phyloP scores from a whole-genome alignment of 2,113 vertebrate species.

The Dasyprocta punctata region DNA sequence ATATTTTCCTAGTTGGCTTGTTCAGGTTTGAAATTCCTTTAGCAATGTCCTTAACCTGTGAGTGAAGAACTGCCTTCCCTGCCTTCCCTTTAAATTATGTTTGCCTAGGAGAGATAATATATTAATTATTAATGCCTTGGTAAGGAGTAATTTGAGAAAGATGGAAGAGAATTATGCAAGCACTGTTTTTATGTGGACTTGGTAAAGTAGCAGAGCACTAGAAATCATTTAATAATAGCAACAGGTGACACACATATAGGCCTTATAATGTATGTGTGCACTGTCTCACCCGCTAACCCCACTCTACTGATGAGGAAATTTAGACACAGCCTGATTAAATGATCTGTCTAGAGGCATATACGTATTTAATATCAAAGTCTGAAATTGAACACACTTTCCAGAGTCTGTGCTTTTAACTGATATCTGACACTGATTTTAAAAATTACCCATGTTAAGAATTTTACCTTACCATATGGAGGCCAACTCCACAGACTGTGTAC shows the following conservation, averaged over 20 bases:
- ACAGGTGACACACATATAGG: not conserved
- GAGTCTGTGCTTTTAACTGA: not conserved
- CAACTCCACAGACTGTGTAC: not conserved
- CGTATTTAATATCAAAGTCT: not conserved
- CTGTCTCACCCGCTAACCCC: not conserved
- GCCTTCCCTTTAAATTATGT: not conserved
- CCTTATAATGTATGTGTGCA: not conserved
- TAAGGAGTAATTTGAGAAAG: not conserved
- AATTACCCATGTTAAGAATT: not conserved
- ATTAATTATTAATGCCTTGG: not conserved
- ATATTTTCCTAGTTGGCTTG: not conserved
- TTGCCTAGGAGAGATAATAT: not conserved
- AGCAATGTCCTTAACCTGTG: constrained; percentile 3
- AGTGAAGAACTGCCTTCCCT: not conserved
- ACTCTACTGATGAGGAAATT: not conserved
- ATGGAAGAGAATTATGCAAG: not conserved
- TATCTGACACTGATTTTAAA: not conserved
- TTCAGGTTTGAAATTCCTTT: not conserved
- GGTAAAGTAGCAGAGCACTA: not conserved
- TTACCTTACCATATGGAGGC: not conserved
- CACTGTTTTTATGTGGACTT: not conserved
- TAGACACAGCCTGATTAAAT: not conserved
- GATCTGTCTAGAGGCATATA: not conserved
- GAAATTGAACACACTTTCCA: not conserved
- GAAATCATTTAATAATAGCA: not conserved